Evolutionary conservation across 2,113 vertebrate genomes (phyloP).

Genomic region (Mystacornis crossleyi): DNA sequence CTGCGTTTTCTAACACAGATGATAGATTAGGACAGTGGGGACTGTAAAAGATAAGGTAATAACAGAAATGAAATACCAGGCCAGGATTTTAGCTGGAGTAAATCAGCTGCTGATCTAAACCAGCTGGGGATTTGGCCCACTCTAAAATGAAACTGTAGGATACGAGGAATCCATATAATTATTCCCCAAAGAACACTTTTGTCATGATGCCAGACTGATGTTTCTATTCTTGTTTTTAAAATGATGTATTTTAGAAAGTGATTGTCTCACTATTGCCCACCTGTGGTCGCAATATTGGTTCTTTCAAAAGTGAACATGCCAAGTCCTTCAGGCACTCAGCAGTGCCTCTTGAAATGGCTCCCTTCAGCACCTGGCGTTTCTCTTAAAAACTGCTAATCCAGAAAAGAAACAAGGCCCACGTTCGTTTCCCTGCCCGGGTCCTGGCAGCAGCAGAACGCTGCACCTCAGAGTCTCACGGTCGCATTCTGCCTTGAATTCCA

Average conservation of each 20-base stretch:
- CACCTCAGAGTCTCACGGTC: rapidly evolving
- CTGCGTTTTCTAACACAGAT: neutral
- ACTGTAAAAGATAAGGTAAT: slow-evolving; percentile 67
- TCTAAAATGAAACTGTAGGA: slow-evolving; percentile 58
- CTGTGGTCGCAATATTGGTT: slow-evolving; percentile 54
- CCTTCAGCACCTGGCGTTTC: slow-evolving; percentile 49
- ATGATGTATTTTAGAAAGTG: slow-evolving; percentile 55
- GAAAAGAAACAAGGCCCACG: neutral
- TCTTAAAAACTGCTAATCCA: slow-evolving; percentile 29
- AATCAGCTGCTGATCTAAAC: slow-evolving; percentile 66
- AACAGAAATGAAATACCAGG: slow-evolving; percentile 62
- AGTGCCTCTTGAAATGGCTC: slow-evolving; percentile 13
- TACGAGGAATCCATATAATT: slow-evolving; percentile 62
- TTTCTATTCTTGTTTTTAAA: slow-evolving; percentile 68
- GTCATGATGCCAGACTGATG: slow-evolving; percentile 60
- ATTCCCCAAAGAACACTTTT: slow-evolving; percentile 58
- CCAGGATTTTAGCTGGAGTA: slow-evolving; percentile 63
- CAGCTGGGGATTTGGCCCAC: slow-evolving; percentile 65
- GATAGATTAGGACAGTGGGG: slow-evolving; percentile 55
- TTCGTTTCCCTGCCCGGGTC: neutral
- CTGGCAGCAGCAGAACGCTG: rapidly evolving
- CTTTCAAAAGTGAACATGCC: slow-evolving; percentile 26
- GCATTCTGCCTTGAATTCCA: neutral
- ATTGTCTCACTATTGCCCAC: slow-evolving; percentile 66
- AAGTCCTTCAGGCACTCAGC: slow-evolving; percentile 45